Percentiles rank a stretch among this genome's conserved stretches.
Conservation (phyloP, 2,888 invertebrate genomes). For the Noctua janthe region DNA sequence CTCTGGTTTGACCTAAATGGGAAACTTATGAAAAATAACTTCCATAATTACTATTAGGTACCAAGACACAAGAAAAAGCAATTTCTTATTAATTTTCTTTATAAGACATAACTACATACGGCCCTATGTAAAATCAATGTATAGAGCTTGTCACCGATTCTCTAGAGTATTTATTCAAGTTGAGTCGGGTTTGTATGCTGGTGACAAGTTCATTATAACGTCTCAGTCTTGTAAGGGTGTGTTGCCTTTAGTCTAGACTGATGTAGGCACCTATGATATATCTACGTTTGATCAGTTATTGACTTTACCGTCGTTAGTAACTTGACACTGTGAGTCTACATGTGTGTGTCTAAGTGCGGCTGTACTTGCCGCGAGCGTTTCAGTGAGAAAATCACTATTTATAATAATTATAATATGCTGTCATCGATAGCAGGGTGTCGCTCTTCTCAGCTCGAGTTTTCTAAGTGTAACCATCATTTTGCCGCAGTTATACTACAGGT, state of each 20-base stretch:
- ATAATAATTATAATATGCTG: not conserved
- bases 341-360: not conserved
- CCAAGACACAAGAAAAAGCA: not conserved
- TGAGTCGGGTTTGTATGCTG: conserved; percentile 46
- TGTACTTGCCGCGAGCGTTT: not conserved
- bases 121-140: conserved; percentile 3
- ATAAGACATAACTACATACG: not conserved
- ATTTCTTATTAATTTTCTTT: not conserved
- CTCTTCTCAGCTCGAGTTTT: not conserved
- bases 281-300: conserved; percentile 19
- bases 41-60: not conserved
- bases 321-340: not conserved
- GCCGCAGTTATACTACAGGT: too few species aligned
- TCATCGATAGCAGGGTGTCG: not conserved
- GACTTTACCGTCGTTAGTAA: conserved; percentile 14
- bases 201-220: conserved; percentile 49
- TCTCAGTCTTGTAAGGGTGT: conserved; percentile 19
- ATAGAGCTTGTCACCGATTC: conserved; percentile 5
- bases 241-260: conserved; percentile 39
- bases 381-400: not conserved
- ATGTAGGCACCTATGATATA: not conserved
- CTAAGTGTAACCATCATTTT: not conserved
- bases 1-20: not conserved
- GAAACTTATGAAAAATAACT: not conserved
- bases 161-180: conserved; percentile 6